Base-by-base conservation (phyloP, 2,113 vertebrate species). In the Nothobranchius furzeri region DNA sequence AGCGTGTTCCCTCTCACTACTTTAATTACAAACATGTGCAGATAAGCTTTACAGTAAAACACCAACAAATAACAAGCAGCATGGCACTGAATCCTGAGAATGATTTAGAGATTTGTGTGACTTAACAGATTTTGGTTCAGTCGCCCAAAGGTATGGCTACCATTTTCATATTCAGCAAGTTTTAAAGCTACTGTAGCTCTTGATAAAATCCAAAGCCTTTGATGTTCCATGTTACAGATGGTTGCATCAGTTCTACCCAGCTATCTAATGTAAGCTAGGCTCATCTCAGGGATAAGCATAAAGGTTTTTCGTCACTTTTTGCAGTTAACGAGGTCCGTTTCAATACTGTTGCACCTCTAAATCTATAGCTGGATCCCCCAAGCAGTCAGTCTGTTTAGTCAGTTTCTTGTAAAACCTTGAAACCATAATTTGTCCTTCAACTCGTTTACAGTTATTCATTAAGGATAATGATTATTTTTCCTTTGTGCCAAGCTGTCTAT, bases 201-300 rank as follows among this genome's bases (percentile, higher is more conserved):
- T 68, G 58, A 76, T 76, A 58, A 60, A 50, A 75, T 42, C 20
- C 0, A 2, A 20, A 48, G 46, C 47, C 85, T 88, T 88, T 90
- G 62, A 85, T 74, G 76, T 79, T 40, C 53, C 86, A 87, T 69
- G 81, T 87, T 90, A 75, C 85, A 54, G 40, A 51, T 36, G 60
- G 73, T 90, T 90, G 64, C 87, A 60, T 90, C 87, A 90, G 55
- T 81, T 80, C 72, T 67, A 82, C 73, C 64, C 78, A 73, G 49
- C 46, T 54, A 71, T 79, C 70, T 69, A 62, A 58, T 65, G 51
- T 66, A 64, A 52, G 46, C 46, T 50, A 25, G 9, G 49, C 54
- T 68, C 14, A 66, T 79, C 79, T 77, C 64, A 40, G 53, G 46
- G 42, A 64, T 64, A 66, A 68, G 58, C 73, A 36, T 57, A 35